Evolutionary conservation across 2,888 invertebrate genomes (phyloP), one percentile per base, ranked within the genome.

Genomic region (Aphodius sticticus): DNA sequence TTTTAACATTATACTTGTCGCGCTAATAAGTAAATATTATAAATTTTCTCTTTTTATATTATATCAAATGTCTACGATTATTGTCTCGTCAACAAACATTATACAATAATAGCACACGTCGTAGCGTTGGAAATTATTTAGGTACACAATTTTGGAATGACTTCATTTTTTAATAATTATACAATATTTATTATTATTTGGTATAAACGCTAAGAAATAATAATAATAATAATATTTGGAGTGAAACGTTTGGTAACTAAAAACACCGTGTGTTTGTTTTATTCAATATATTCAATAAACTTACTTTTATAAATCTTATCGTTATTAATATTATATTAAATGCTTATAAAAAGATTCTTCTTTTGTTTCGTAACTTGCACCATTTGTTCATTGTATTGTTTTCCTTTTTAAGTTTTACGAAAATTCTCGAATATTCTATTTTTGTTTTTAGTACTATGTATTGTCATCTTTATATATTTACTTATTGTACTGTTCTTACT

Each of bases 141-240:
- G 89, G 89, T 89, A 89, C 89, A 85, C 86, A 89, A 88, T 89
- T 78, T 89, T 89, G 89, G 89, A 89, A 89, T 89, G 89, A 86
- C 87, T 87, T 84, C 82, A 83, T 80, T 79, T 15, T 70, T 78
- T 79, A 75, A 69, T 35, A 80, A 69, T 79, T 70, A 76, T 53
- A 80, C 69, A 71, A 71, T 75, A 72, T 69, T 36, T 78, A 71
- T 74, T 36, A 12, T 71, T 71, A 26, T 26, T 69, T 69, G 69
- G 69, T 36, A 16, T 15, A 76, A 16, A 71, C 71, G 12, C 16
- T 76, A 16, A 76, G 38, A 76, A 69, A 76, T 35, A 76, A 16
- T 7, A 37, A 16, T 76, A 37, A 53, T n/a, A 77, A 71, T 69
- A 76, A 71, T n/a, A 72, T n/a, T 38, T 38, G 53, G 16, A 76